Conservation (phyloP, 1,140 invertebrate species). For the Drosophila azteca region DNA sequence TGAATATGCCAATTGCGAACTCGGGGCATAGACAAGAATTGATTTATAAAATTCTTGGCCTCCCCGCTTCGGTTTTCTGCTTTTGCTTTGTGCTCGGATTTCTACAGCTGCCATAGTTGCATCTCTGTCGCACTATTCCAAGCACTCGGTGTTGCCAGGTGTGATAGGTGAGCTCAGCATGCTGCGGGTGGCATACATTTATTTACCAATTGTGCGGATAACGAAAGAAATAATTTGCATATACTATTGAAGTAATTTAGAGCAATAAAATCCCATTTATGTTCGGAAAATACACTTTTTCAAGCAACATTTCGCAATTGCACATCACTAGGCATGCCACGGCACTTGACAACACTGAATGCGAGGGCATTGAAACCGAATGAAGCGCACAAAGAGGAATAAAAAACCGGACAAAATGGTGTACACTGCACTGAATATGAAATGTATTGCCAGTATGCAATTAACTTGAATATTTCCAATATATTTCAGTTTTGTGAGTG, state of each 20-base stretch:
- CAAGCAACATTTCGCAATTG: neutral
- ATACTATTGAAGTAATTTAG: neutral
- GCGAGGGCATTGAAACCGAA: conserved; percentile 77
- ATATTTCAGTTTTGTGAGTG: neutral
- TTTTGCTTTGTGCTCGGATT: conserved; percentile 70
- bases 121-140: conserved; percentile 54
- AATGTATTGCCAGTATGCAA: conserved; percentile 18
- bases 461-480: conserved; percentile 3
- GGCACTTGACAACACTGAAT: conserved; percentile 61
- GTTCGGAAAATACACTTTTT: neutral
- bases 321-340: conserved; percentile 45
- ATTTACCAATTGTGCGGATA: conserved; percentile 12
- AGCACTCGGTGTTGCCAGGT: conserved; percentile 54
- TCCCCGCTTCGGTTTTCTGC: conserved; percentile 73
- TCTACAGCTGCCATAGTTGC: conserved; percentile 42
- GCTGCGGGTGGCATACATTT: conserved; percentile 1
- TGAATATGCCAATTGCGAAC: conserved; percentile 57
- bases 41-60: conserved; percentile 77
- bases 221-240: neutral
- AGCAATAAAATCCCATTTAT: conserved; percentile 2
- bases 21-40: conserved; percentile 83
- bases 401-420: conserved; percentile 80
- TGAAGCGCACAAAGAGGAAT: conserved; percentile 66
- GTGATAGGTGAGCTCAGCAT: neutral
- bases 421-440: conserved; percentile 40